Conservation (phyloP, 2,113 vertebrate species). For the Petromus typicus region DNA sequence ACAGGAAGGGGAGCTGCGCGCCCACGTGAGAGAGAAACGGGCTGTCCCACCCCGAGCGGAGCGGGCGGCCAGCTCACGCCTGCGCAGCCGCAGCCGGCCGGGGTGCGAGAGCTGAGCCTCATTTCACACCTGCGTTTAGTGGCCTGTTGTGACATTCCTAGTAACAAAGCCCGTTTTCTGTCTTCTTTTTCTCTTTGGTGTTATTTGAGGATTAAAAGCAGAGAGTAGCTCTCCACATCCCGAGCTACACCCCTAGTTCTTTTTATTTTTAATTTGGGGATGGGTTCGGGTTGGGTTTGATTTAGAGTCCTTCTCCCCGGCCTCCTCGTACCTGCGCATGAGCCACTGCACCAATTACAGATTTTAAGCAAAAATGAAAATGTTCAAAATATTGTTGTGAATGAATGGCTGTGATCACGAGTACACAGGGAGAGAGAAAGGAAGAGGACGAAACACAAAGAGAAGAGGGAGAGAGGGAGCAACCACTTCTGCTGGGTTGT, state of each 20-base stretch:
- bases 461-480: too few species aligned
- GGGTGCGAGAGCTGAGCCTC: not conserved
- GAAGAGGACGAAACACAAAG: not conserved
- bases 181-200: not conserved
- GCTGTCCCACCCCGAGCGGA: not conserved
- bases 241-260: not conserved
- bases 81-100: too few species aligned
- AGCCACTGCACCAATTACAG: not conserved
- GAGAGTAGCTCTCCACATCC: not conserved
- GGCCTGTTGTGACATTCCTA: not conserved
- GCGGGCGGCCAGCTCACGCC: not conserved
- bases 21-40: not conserved
- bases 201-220: not conserved
- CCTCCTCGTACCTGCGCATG: not conserved
- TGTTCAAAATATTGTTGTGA: not conserved
- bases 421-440: not conserved
- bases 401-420: not conserved
- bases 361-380: not conserved
- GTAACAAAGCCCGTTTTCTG: not conserved
- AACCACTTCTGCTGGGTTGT: not conserved
- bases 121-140: not conserved
- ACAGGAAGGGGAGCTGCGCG: not conserved
- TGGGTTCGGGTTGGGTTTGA: not conserved
- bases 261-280: not conserved
- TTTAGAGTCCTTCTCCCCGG: not conserved